Evolutionary conservation across 2,888 invertebrate genomes (phyloP).

Genomic region (Drosophila suboccidentalis): DNA sequence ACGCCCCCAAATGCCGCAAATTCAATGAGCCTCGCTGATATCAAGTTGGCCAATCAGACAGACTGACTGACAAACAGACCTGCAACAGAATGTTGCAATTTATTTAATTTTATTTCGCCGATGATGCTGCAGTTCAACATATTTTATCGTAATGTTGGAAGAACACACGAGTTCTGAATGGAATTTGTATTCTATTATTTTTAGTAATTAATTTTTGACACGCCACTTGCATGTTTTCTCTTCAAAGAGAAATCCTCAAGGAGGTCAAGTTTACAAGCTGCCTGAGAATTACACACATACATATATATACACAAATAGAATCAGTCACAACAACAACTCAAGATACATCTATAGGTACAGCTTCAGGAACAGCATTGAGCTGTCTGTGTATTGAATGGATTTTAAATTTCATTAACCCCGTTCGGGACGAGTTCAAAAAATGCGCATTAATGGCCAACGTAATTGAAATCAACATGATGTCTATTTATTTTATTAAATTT

Average conservation of each 20-base stretch:
- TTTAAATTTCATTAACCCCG: constrained; percentile 76
- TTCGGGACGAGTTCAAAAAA: constrained; percentile 43
- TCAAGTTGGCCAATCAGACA: constrained; percentile 62
- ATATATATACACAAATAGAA: constrained; percentile 14
- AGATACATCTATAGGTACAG: constrained; percentile 1
- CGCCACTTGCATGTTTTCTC: constrained; percentile 67
- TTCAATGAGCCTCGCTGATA: constrained; percentile 70
- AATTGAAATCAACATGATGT: constrained; percentile 80
- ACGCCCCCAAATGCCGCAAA: constrained; percentile 79
- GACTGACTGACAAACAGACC: constrained; percentile 18
- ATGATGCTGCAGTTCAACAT: constrained; percentile 31
- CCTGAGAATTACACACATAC: constrained; percentile 27
- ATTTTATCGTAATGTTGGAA: background rate
- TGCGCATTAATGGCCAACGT: constrained; percentile 61
- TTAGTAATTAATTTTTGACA: constrained; percentile 49
- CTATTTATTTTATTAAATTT: constrained; percentile 69
- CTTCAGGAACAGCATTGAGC: constrained; percentile 46
- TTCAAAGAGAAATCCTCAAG: constrained; percentile 37
- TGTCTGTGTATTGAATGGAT: constrained; percentile 46
- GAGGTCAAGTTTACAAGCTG: constrained; percentile 71
- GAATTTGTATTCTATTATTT: constrained; percentile 24
- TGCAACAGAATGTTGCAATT: constrained; percentile 44
- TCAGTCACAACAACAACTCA: constrained; percentile 9
- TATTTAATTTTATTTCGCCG: constrained; percentile 24
- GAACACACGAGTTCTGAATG: constrained; percentile 2